Conservation (phyloP, 2,888 invertebrate species). For the Smittia aterrima region DNA sequence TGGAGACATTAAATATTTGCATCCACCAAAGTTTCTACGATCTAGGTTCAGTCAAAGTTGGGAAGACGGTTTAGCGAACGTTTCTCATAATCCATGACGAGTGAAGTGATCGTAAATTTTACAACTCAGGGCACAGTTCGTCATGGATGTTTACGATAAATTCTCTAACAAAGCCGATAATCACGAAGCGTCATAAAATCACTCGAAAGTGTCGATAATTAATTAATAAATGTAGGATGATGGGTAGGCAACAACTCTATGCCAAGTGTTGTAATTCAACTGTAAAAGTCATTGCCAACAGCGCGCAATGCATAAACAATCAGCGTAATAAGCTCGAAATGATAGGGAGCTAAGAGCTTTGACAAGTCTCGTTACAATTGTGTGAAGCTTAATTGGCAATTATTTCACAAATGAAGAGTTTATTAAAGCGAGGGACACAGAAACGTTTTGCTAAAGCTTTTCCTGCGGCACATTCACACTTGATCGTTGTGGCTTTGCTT, state of each 20-base stretch:
- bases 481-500: neutral
- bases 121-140: neutral
- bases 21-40: neutral
- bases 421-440: neutral
- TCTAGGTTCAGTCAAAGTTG: neutral
- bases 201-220: slow-evolving; percentile 16
- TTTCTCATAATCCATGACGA: neutral
- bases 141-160: neutral
- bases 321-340: neutral
- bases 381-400: neutral
- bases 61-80: neutral
- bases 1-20: neutral
- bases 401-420: neutral
- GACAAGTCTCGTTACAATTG: neutral
- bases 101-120: neutral
- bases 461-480: slow-evolving; percentile 12
- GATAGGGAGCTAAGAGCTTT: neutral
- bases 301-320: neutral
- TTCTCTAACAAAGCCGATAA: neutral
- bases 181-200: slow-evolving; percentile 5
- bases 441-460: neutral
- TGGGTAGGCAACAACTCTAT: neutral
- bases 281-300: neutral
- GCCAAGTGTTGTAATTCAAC: neutral
- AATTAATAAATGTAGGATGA: slow-evolving; percentile 34